Percentiles rank a stretch among this genome's conserved stretches.
phyloP scores from a whole-genome alignment of 2,797 vertebrate species.

The Melanotaenia maccullochi region DNA sequence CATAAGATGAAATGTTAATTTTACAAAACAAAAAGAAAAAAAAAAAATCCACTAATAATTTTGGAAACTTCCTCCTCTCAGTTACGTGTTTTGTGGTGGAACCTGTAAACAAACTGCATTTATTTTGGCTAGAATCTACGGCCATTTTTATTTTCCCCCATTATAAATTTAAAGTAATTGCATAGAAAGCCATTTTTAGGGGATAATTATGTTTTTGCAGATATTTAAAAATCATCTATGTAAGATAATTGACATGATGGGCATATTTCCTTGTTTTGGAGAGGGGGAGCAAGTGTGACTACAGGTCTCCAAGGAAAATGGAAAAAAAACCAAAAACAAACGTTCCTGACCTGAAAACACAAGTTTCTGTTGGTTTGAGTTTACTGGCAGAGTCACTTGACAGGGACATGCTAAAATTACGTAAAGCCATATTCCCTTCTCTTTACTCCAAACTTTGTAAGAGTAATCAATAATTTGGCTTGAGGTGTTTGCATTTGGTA shows the following conservation, averaged over 20 bases:
- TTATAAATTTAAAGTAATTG: conserved; percentile 24
- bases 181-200: conserved; percentile 68
- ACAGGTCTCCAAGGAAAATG: conserved; percentile 8
- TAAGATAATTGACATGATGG: background rate
- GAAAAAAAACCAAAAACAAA: background rate
- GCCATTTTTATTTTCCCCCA: conserved; percentile 20
- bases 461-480: conserved; percentile 50
- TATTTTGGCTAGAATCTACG: conserved; percentile 31
- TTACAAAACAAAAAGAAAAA: conserved; percentile 44
- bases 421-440: conserved; percentile 83
- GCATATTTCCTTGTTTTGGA: conserved; percentile 24
- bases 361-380: conserved; percentile 60
- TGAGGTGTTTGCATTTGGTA: conserved; percentile 41
- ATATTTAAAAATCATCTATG: conserved; percentile 34
- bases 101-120: conserved; percentile 27
- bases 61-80: conserved; percentile 25
- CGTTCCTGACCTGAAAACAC: background rate
- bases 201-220: conserved; percentile 24
- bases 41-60: conserved; percentile 19
- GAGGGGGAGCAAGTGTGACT: conserved; percentile 11
- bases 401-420: conserved; percentile 71
- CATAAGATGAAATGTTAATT: conserved; percentile 58
- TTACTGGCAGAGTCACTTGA: conserved; percentile 69
- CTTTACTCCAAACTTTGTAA: conserved; percentile 72
- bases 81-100: conserved; percentile 51